A percentile compares a stretch with the other conserved stretches of the same genome.
Evolutionary conservation across 2,797 vertebrate species (phyloP).

Genomic region (Ctenopoma multispine): DNA sequence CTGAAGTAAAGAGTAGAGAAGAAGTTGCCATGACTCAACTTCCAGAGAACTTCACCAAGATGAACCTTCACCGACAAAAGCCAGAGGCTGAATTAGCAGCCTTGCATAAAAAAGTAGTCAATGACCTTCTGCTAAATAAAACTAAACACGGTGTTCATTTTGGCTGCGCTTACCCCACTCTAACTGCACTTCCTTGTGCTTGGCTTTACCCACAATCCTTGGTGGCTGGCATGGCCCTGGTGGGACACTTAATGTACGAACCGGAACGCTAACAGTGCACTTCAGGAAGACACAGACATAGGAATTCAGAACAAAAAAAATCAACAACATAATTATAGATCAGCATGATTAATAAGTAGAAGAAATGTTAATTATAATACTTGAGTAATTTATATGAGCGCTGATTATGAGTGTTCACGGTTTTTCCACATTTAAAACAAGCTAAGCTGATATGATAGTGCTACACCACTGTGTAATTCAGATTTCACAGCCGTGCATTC

Average conservation of each 20-base stretch:
- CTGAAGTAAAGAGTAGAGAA: too few species aligned
- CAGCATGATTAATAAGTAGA: constrained; percentile 12
- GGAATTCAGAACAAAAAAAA: constrained; percentile 20
- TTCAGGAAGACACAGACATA: constrained; percentile 60
- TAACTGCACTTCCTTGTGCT: constrained; percentile 95
- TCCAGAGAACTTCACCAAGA: too few species aligned
- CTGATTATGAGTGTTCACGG: background rate
- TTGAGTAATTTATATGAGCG: background rate
- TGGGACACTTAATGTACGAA: constrained; percentile 91
- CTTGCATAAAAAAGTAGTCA: background rate
- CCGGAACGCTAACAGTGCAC: constrained; percentile 92
- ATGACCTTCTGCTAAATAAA: constrained; percentile 26
- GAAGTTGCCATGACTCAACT: too few species aligned
- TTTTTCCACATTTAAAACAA: background rate
- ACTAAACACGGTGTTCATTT: constrained; percentile 13
- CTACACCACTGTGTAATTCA: too few species aligned
- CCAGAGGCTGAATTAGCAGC: constrained; percentile 46
- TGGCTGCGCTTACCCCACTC: constrained; percentile 91
- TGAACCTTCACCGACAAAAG: too few species aligned
- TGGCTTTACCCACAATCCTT: constrained; percentile 91
- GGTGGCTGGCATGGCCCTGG: constrained; percentile 92
- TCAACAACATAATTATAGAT: constrained; percentile 11
- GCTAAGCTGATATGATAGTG: background rate
- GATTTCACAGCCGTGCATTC: background rate
- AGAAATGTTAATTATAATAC: background rate